Evolutionary conservation across 2,797 vertebrate species (phyloP).

Genomic region (Anguilla anguilla): DNA sequence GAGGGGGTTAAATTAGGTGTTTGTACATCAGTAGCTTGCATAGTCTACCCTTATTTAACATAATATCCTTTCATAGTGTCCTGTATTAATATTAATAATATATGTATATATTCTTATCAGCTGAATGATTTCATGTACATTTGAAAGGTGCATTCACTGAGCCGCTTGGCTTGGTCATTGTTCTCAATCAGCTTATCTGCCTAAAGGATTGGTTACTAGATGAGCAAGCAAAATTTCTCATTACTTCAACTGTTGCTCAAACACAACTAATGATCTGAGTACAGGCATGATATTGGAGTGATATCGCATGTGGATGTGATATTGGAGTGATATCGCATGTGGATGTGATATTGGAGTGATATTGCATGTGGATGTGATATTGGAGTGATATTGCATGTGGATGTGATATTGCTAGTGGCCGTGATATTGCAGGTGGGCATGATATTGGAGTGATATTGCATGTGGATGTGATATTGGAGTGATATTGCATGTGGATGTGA

Average conservation of each 20-base stretch:
- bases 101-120: neutral
- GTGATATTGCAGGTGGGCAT: too few relatives aligned
- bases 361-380: neutral
- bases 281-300: neutral
- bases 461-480: too few relatives aligned
- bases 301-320: too few relatives aligned
- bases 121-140: neutral
- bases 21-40: neutral
- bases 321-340: too few relatives aligned
- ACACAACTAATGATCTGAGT: neutral
- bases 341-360: neutral
- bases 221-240: neutral
- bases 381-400: neutral
- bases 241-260: too few relatives aligned
- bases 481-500: too few relatives aligned
- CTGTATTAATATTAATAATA: too few relatives aligned
- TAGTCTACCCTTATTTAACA: neutral
- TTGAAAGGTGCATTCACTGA: neutral
- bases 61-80: neutral
- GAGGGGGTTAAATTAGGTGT: neutral
- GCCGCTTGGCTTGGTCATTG: too few relatives aligned
- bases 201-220: neutral
- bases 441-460: too few relatives aligned
- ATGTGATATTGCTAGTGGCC: too few relatives aligned
- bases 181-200: neutral